Percentiles rank a stretch among this genome's conserved stretches.
These are phyloP conservation scores for Cotesia vestalis DNA, from an alignment of 1,140 invertebrate genomes.

Conservation along the genomic window DNA sequence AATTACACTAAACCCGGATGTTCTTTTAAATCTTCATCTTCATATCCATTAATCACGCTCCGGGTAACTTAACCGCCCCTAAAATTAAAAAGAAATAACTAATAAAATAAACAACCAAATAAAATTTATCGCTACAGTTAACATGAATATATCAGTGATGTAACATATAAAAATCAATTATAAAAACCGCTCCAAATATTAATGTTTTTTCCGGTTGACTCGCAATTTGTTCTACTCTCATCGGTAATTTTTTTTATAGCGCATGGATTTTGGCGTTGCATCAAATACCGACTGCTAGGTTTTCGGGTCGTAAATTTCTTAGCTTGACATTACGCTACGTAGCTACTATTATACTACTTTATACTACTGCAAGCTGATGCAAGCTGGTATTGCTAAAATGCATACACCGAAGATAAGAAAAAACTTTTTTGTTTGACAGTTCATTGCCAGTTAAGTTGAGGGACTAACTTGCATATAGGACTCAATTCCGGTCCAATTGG, in stretches of 20 bases:
- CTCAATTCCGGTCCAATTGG: not conserved
- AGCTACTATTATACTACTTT: too few relatives aligned
- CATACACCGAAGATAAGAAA: not conserved
- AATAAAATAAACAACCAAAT: not conserved
- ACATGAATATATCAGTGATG: too few relatives aligned
- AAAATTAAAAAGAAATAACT: not conserved
- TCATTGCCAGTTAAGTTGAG: conserved; percentile 12
- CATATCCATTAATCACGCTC: too few relatives aligned
- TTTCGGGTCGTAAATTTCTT: conserved; percentile 31
- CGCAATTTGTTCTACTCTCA: conserved; percentile 7
- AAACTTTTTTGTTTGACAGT: conserved; percentile 16
- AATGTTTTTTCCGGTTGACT: conserved; percentile 15
- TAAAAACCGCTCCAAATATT: conserved; percentile 1
- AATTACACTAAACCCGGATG: too few relatives aligned
- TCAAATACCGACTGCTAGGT: conserved; percentile 27
- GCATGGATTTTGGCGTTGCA: conserved; percentile 32
- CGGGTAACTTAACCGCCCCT: too few relatives aligned
- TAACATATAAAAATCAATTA: not conserved
- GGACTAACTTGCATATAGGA: not conserved
- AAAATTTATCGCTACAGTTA: not conserved
- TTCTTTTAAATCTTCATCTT: too few relatives aligned
- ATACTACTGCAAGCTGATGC: not conserved
- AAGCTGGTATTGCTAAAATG: not conserved
- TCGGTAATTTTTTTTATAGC: conserved; percentile 34
- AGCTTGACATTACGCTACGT: conserved; percentile 16